These are phyloP conservation scores for Osmerus eperlanus DNA, from an alignment of 2,113 vertebrate genomes.

Conservation along the genomic window DNA sequence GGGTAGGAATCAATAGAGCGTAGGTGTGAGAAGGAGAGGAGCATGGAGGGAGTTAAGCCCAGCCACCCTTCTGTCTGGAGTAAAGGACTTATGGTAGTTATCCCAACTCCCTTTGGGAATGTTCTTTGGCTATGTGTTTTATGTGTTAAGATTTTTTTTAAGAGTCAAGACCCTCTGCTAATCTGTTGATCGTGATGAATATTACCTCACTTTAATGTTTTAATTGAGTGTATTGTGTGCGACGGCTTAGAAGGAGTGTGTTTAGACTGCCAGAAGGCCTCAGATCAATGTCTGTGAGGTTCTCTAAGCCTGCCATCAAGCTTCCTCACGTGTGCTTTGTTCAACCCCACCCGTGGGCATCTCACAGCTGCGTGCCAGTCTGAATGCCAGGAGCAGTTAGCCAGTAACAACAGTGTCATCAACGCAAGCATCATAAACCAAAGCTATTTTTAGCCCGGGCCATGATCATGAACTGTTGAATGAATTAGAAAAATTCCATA, in stretches of 20 bases:
- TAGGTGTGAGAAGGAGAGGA: not conserved
- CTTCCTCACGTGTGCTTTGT: slow-evolving; percentile 27
- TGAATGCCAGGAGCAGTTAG: slow-evolving; percentile 6
- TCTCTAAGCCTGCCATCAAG: not conserved
- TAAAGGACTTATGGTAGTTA: too few relatives aligned
- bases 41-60: not conserved
- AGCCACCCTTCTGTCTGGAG: not conserved
- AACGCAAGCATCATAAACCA: not conserved
- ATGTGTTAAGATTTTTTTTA: too few relatives aligned
- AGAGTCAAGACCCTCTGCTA: slow-evolving; percentile 24
- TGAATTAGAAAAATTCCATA: not conserved
- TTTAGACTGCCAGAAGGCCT: slow-evolving; percentile 7
- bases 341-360: slow-evolving; percentile 30
- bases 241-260: slow-evolving; percentile 29
- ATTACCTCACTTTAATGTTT: slow-evolving; percentile 8
- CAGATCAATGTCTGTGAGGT: slow-evolving; percentile 2
- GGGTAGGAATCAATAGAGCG: not conserved
- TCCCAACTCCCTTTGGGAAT: not conserved
- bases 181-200: slow-evolving; percentile 5
- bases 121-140: not conserved
- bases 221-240: slow-evolving; percentile 12
- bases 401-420: not conserved
- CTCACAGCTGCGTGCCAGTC: slow-evolving; percentile 47
- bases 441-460: not conserved
- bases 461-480: not conserved